Conservation (phyloP, 2,113 vertebrate species). For the Clupea harengus region DNA sequence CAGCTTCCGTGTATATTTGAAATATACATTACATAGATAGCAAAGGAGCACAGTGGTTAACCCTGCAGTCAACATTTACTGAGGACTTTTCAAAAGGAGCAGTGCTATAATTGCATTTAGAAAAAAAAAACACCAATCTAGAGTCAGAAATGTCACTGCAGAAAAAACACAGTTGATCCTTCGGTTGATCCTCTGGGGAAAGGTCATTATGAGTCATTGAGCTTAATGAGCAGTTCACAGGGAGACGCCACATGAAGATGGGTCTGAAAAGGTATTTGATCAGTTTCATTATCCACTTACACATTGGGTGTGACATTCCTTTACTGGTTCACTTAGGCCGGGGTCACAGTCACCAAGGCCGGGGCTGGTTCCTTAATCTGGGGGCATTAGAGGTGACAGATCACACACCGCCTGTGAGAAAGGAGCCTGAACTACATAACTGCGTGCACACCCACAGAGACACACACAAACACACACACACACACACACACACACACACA, state of each 20-base stretch:
- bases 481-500: not conserved
- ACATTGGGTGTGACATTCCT: constrained; percentile 46
- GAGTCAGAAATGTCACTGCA: not conserved
- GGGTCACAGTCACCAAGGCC: not conserved
- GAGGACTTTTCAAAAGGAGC: no score
- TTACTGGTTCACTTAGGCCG: constrained; percentile 34
- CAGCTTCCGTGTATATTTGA: no score
- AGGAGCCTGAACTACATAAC: constrained; percentile 2
- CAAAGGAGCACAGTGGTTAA: no score
- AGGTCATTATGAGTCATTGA: not conserved
- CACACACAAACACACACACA: not conserved
- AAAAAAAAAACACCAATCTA: no score
- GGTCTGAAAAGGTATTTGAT: not conserved
- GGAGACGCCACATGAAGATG: not conserved
- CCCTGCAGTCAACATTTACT: no score
- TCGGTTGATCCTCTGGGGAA: not conserved
- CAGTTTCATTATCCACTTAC: constrained; percentile 38
- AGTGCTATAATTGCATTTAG: no score
- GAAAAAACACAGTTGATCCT: not conserved
- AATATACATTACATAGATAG: no score
- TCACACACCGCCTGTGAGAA: constrained; percentile 35
- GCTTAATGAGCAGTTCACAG: not conserved
- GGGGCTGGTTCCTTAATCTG: constrained; percentile 19
- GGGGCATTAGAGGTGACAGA: constrained; percentile 26
- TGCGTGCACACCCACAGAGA: not conserved